Base-by-base conservation (phyloP, 2,888 invertebrate genomes). In the Clistopyga incitator region DNA sequence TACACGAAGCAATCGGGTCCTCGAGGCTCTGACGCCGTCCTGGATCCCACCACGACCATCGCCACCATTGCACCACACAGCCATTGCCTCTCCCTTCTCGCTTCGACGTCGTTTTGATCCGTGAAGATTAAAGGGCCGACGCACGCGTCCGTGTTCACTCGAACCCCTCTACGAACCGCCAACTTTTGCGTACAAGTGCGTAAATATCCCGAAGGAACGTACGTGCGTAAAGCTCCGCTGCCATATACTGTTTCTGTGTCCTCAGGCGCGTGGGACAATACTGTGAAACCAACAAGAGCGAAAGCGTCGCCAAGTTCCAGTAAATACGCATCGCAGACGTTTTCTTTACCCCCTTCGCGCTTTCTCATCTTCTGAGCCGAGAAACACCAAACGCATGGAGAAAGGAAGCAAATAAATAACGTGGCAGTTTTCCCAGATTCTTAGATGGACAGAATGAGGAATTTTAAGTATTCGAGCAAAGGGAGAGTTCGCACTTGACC, bases 91-190 rank as follows among this genome's bases (percentile, higher is more conserved):
- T 56, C 20, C 56, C 50, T 80, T 78, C 67, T 78, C 67, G 42
- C 80, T 38, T 34, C 72, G 76, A 86, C 86, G 85, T 85, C 90
- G 90, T 92, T 92, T 92, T 91, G 92, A 92, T 92, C 92, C 91
- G 88, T 88, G 89, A 92, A 92, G 92, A 92, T 92, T 92, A 92
- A 92, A 92, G 92, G 92, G 89, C 88, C 88, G 85, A 87, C 86
- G 85, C 87, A 79, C 78, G 83, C 81, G 84, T 84, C 84, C 71
- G 77, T 81, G 56, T 82, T 80, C 81, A 72, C 84, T 80, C 79
- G 77, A 82, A 82, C 68, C 77, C 82, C 85, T 82, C 82, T 77
- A 80, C 85, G 75, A 61, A 80, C 54, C 84, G 82, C 84, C 85
- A 86, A 84, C 85, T 85, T 84, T 86, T 79, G 82, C 82, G 83